Evolutionary conservation across 2,113 vertebrate genomes (phyloP).

Genomic region (Ictalurus punctatus): DNA sequence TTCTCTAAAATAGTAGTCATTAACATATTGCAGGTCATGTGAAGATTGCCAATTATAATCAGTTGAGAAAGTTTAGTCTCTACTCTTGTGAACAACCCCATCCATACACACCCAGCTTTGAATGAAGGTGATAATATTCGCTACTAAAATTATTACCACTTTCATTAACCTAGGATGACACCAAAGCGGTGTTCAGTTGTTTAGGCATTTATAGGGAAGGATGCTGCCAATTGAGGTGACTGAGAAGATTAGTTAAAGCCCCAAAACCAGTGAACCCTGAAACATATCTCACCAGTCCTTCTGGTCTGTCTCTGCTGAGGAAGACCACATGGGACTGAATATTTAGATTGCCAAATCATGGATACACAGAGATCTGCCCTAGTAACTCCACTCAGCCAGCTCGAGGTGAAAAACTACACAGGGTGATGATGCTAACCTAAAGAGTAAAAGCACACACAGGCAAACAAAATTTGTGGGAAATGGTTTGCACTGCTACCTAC

Average conservation of each 20-base stretch:
- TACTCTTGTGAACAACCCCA: neutral
- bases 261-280: neutral
- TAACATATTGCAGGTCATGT: constrained; percentile 8
- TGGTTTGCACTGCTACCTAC: constrained; percentile 46
- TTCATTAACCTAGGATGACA: neutral
- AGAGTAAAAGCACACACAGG: constrained; percentile 12
- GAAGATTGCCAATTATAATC: constrained; percentile 24
- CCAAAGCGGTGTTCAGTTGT: neutral
- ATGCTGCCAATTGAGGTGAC: neutral
- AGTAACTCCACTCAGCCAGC: neutral
- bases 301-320: constrained; percentile 63
- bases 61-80: constrained; percentile 16
- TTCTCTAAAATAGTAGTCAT: constrained; percentile 4
- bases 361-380: constrained; percentile 15
- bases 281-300: neutral
- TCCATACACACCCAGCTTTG: neutral
- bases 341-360: constrained; percentile 61
- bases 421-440: constrained; percentile 27
- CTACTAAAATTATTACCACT: neutral
- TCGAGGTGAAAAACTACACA: constrained; percentile 19
- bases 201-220: neutral
- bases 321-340: constrained; percentile 60
- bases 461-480: constrained; percentile 39
- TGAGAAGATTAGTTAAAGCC: neutral
- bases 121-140: neutral